Conservation (phyloP, 2,888 invertebrate genomes). For the Xylocampa areola region DNA sequence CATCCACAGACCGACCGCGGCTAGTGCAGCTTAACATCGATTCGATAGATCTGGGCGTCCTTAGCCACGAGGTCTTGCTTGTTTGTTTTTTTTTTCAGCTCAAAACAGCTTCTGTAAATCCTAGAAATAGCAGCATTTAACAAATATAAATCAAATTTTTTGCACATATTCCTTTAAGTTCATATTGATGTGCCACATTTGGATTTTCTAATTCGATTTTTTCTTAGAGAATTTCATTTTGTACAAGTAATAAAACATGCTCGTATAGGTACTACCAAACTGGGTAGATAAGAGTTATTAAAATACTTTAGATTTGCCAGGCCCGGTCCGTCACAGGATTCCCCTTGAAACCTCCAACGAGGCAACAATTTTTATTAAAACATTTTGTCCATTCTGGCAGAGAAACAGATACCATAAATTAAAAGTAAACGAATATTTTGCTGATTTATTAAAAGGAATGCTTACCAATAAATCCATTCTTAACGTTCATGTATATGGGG, state of each 20-base stretch:
- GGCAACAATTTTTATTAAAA: constrained; percentile 72
- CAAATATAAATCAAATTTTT: too few species aligned
- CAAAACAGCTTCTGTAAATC: too few species aligned
- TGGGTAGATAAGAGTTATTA: constrained; percentile 72
- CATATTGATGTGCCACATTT: too few species aligned
- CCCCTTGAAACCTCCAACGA: constrained; percentile 53
- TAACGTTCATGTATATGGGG: neutral
- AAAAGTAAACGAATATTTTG: constrained; percentile 32
- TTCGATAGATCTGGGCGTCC: too few species aligned
- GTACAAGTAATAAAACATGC: constrained; percentile 41
- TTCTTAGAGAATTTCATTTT: constrained; percentile 70
- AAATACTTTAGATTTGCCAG: constrained; percentile 75
- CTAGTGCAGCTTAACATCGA: too few species aligned
- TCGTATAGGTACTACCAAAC: constrained; percentile 58
- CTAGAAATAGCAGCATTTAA: too few species aligned
- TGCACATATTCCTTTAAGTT: too few species aligned
- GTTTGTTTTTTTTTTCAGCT: too few species aligned
- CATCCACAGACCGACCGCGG: too few species aligned
- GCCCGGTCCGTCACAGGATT: constrained; percentile 51
- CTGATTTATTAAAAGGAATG: constrained; percentile 43
- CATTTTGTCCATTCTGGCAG: constrained; percentile 60
- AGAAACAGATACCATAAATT: constrained; percentile 53
- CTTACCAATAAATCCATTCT: constrained; percentile 34
- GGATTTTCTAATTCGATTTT: too few species aligned
- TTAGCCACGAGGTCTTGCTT: too few species aligned